Evolutionary conservation across 2,888 invertebrate genomes (phyloP).

Genomic region (Slavum lentiscoides): DNA sequence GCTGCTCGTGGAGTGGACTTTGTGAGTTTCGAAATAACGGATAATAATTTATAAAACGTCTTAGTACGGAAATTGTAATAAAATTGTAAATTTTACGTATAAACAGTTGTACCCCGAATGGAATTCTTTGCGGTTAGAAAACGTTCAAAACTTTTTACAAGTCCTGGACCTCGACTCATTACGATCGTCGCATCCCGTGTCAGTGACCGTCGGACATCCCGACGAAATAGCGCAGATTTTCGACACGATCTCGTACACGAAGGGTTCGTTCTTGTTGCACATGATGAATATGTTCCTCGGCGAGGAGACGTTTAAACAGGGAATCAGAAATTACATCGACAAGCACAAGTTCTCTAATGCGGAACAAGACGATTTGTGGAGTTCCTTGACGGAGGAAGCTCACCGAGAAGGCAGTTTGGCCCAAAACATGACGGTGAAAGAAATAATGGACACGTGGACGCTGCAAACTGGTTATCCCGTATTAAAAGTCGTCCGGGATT

Average conservation of each 20-base stretch:
- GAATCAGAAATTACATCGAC: slow-evolving; percentile 69
- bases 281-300: slow-evolving; percentile 92
- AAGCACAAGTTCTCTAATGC: slow-evolving; percentile 64
- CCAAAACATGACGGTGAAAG: slow-evolving; percentile 67
- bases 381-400: slow-evolving; percentile 74
- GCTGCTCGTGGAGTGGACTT: slow-evolving; percentile 62
- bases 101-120: slow-evolving; percentile 67
- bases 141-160: slow-evolving; percentile 64
- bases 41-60: too few species aligned
- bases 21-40: slow-evolving; percentile 56
- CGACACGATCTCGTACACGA: slow-evolving; percentile 82
- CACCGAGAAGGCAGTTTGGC: slow-evolving; percentile 64
- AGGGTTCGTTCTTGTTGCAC: slow-evolving; percentile 70
- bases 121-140: slow-evolving; percentile 66
- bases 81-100: background rate
- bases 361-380: slow-evolving; percentile 84
- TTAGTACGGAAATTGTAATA: too few species aligned
- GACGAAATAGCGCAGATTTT: slow-evolving; percentile 81
- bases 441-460: slow-evolving; percentile 89
- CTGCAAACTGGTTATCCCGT: slow-evolving; percentile 84
- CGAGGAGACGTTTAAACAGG: slow-evolving; percentile 70
- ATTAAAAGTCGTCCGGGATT: slow-evolving; percentile 68
- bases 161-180: slow-evolving; percentile 74
- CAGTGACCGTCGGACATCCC: slow-evolving; percentile 73
- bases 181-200: slow-evolving; percentile 78